A percentile compares a stretch with the other conserved stretches of the same genome.
phyloP scores from a whole-genome alignment of 2,888 invertebrate genomes.

The Steromphala cineraria region DNA sequence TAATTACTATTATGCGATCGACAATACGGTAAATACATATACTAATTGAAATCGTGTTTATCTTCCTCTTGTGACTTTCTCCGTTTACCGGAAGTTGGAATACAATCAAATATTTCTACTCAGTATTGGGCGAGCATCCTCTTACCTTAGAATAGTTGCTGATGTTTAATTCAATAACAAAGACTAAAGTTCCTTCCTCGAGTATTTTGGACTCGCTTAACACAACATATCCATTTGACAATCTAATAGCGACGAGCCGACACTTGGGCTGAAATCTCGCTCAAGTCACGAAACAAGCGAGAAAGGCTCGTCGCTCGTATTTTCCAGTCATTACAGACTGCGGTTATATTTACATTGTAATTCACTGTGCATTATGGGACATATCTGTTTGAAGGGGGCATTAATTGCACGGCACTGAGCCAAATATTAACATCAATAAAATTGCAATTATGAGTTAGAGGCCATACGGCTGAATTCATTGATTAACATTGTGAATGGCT shows the following conservation, averaged over 20 bases:
- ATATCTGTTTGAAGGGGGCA: constrained; percentile 5
- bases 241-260: background rate
- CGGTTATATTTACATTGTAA: background rate
- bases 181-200: background rate
- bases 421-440: constrained; percentile 35
- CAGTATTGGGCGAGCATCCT: background rate
- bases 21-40: background rate
- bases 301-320: background rate
- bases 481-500: background rate
- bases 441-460: constrained; percentile 23
- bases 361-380: background rate
- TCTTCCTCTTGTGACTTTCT: background rate
- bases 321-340: background rate
- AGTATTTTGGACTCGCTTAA: background rate
- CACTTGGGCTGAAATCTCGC: background rate
- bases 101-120: background rate
- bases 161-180: constrained; percentile 6
- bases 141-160: background rate
- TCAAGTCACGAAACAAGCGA: background rate
- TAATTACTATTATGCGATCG: background rate
- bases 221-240: constrained; percentile 6
- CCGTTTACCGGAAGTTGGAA: background rate
- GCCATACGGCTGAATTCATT: background rate
- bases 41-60: background rate
- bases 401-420: constrained; percentile 12